phyloP scores from a whole-genome alignment of 1,140 invertebrate genomes.

The Amphibalanus amphitrite region DNA sequence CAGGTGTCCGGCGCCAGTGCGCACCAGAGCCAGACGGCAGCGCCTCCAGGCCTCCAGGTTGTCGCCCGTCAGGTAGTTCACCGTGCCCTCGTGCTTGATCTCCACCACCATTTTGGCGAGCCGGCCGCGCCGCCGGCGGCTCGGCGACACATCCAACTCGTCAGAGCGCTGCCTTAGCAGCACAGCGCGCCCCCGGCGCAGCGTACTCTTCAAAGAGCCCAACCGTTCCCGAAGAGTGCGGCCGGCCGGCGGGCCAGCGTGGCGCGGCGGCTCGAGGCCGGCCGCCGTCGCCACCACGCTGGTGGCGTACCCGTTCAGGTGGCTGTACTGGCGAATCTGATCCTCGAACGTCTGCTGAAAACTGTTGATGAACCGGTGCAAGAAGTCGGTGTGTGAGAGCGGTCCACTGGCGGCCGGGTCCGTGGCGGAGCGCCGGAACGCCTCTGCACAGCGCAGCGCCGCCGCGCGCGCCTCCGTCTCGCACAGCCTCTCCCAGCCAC shows the following conservation, averaged over 20 bases:
- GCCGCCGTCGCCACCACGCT: conserved; percentile 10
- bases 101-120: conserved; percentile 82
- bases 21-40: conserved; percentile 71
- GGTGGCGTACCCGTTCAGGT: conserved; percentile 13
- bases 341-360: conserved; percentile 64
- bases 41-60: conserved; percentile 87
- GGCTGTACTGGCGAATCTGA: conserved; percentile 36
- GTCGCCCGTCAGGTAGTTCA: conserved; percentile 67
- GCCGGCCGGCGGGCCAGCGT: conserved; percentile 45
- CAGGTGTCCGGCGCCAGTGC: conserved; percentile 82
- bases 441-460: conserved; percentile 68
- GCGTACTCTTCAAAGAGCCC: conserved; percentile 49
- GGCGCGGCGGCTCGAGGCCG: conserved; percentile 41
- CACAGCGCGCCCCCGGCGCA: conserved; percentile 50
- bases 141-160: conserved; percentile 54
- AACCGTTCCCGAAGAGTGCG: conserved; percentile 60
- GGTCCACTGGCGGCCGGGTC: conserved; percentile 44
- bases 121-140: conserved; percentile 32
- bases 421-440: conserved; percentile 59
- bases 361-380: conserved; percentile 61
- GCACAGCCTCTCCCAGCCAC: conserved; percentile 38
- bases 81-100: conserved; percentile 78
- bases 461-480: conserved; percentile 65
- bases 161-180: conserved; percentile 86
- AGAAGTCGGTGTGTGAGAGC: conserved; percentile 52